A percentile compares a stretch with the other conserved stretches of the same genome.
These are phyloP conservation scores for Amblyjoppa fuscipennis DNA, from an alignment of 2,888 invertebrate genomes.

Conservation along the genomic window DNA sequence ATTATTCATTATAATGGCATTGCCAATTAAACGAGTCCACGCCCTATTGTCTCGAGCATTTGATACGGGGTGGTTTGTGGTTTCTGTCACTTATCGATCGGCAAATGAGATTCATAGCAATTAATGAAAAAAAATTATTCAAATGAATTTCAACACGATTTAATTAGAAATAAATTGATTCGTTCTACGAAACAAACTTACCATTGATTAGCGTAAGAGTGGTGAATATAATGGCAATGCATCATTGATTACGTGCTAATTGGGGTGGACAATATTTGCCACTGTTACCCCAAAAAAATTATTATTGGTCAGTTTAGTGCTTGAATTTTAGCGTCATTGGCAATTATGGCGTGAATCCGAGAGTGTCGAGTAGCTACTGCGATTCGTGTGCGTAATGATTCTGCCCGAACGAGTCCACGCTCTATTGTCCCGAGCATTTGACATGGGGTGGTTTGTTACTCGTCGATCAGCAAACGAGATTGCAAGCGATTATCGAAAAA, in stretches of 20 bases:
- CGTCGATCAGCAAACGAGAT: not conserved
- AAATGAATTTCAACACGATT: no score
- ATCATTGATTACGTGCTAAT: no score
- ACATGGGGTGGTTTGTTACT: not conserved
- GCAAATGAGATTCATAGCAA: not conserved
- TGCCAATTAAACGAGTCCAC: conserved; percentile 49
- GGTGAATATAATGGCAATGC: no score
- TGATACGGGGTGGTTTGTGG: conserved; percentile 1
- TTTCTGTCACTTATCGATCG: not conserved
- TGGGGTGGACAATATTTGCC: not conserved
- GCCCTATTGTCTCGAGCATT: not conserved
- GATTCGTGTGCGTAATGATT: no score
- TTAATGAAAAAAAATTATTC: no score
- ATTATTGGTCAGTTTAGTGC: conserved; percentile 9
- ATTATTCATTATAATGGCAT: not conserved
- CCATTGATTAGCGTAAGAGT: no score
- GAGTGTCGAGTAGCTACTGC: no score
- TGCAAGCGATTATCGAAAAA: no score
- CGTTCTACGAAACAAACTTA: no score
- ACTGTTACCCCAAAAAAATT: not conserved
- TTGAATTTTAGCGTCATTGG: conserved; percentile 39
- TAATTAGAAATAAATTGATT: no score
- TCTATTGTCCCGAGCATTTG: not conserved
- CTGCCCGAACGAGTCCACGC: conserved; percentile 10
- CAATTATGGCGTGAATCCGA: conserved; percentile 26